Percentiles rank a stretch among this genome's conserved stretches.
Conservation (phyloP, 1,140 invertebrate genomes). For the Periplaneta americana region DNA sequence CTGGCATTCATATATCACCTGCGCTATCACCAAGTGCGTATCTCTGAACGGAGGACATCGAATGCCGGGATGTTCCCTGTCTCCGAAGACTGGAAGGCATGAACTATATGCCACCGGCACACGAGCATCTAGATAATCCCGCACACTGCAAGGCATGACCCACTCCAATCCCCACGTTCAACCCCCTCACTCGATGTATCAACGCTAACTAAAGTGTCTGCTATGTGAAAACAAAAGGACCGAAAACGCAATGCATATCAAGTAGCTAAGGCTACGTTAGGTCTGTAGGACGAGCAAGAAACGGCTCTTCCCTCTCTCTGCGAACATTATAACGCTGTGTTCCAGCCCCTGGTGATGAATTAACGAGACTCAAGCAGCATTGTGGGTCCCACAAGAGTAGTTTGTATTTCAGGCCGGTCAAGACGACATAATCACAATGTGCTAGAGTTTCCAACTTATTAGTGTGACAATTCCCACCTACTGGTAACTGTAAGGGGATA, state of each 20-base stretch:
- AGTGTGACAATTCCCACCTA: too few relatives aligned
- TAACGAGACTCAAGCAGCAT: not conserved
- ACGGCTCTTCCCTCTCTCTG: not conserved
- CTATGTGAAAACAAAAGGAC: not conserved
- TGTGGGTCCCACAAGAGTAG: not conserved
- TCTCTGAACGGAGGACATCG: not conserved
- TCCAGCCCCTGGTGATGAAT: not conserved
- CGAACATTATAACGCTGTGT: not conserved
- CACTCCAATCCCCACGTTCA: not conserved
- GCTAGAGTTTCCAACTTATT: not conserved
- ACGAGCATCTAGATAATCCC: not conserved
- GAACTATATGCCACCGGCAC: not conserved
- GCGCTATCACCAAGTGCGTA: too few relatives aligned
- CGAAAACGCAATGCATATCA: constrained; percentile 2
- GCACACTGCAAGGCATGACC: not conserved
- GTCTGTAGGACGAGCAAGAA: not conserved
- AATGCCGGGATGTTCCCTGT: not conserved
- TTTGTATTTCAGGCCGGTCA: not conserved
- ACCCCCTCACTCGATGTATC: not conserved
- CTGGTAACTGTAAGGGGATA: too few relatives aligned
- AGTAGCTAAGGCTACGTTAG: not conserved
- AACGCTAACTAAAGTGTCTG: constrained; percentile 6
- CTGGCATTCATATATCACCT: not conserved
- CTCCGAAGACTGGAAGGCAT: not conserved
- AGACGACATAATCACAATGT: not conserved